These are phyloP conservation scores for Philaethria dido DNA, from an alignment of 2,888 invertebrate genomes.

Conservation along the genomic window DNA sequence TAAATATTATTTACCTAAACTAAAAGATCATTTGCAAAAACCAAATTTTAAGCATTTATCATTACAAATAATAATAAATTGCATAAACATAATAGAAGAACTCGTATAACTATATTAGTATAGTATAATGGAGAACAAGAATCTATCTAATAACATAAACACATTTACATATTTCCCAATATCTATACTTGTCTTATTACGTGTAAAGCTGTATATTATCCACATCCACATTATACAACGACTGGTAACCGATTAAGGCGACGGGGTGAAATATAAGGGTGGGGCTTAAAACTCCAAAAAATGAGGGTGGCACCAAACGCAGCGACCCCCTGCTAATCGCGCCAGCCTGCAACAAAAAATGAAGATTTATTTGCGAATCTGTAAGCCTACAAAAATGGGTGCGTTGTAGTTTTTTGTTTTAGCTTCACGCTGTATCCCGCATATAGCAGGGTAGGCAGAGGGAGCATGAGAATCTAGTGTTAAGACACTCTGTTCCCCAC, in stretches of 20 bases:
- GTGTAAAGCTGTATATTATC: slow-evolving; percentile 41
- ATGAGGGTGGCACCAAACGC: slow-evolving; percentile 68
- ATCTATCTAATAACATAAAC: not conserved
- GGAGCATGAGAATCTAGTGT: too few species aligned
- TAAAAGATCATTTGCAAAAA: too few species aligned
- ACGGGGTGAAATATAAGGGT: slow-evolving; percentile 51
- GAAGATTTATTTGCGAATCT: slow-evolving; percentile 72
- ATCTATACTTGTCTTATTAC: slow-evolving; percentile 12
- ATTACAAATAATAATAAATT: not conserved
- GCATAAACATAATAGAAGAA: not conserved
- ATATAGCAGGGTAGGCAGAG: too few species aligned
- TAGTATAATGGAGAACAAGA: not conserved
- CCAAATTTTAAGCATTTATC: not conserved
- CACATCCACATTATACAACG: slow-evolving; percentile 51
- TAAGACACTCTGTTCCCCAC: too few species aligned
- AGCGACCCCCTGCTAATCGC: slow-evolving; percentile 49
- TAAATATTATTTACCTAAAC: too few species aligned
- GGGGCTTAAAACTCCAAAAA: slow-evolving; percentile 61
- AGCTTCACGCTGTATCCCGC: too few species aligned
- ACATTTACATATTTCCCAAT: slow-evolving; percentile 6
- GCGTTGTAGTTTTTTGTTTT: too few species aligned
- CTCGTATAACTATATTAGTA: not conserved
- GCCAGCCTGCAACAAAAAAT: slow-evolving; percentile 74
- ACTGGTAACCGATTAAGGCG: slow-evolving; percentile 59
- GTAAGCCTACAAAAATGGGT: slow-evolving; percentile 35